Conservation (phyloP, 2,113 vertebrate species). For the Oreotrochilus melanogaster region DNA sequence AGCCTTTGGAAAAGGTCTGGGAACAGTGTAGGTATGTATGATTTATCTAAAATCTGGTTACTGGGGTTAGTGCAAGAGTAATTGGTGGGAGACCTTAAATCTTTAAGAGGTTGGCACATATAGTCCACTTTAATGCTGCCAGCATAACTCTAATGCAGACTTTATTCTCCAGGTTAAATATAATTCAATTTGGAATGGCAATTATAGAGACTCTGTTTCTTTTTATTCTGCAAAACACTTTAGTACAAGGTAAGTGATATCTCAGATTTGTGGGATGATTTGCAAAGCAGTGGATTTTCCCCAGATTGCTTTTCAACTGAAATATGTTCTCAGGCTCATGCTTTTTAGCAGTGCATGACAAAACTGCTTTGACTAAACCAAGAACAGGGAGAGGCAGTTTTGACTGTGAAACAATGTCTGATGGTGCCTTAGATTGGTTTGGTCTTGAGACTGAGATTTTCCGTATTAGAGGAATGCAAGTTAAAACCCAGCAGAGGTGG, state of each 20-base stretch:
- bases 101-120: background rate
- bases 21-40: background rate
- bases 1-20: background rate
- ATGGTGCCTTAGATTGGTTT: background rate
- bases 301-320: background rate
- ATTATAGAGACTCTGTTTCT: background rate
- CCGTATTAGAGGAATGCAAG: background rate
- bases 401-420: background rate
- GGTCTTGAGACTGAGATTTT: background rate
- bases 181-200: background rate
- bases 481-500: background rate
- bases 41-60: background rate
- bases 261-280: background rate
- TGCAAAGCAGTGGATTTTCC: background rate
- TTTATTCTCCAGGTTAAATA: slow-evolving; percentile 3
- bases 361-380: background rate
- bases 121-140: background rate
- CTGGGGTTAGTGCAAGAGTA: background rate
- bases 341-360: background rate
- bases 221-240: background rate
- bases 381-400: background rate
- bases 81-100: background rate
- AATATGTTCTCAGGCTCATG: background rate
- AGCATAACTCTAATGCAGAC: background rate
- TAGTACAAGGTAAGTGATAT: background rate